phyloP scores from a whole-genome alignment of 2,113 vertebrate species.

The Mirounga angustirostris region DNA sequence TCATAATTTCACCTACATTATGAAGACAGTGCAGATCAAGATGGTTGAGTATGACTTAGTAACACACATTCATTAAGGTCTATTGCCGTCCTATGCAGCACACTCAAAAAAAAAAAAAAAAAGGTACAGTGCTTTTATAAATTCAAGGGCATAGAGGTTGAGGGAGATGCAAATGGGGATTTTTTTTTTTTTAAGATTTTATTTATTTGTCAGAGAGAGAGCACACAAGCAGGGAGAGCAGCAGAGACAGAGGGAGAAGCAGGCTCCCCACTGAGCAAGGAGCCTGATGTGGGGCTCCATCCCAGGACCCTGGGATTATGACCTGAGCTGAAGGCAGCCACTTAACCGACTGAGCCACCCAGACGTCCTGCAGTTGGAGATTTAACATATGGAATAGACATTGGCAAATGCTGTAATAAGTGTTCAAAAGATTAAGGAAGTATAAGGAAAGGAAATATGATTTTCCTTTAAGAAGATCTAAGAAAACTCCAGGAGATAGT shows the following conservation, averaged over 20 bases:
- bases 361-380: background rate
- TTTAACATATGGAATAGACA: background rate
- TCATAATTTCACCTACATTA: background rate
- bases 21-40: background rate
- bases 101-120: background rate
- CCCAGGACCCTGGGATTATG: background rate
- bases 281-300: background rate
- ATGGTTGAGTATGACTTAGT: background rate
- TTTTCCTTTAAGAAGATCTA: background rate
- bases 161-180: background rate
- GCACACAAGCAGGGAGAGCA: background rate
- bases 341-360: background rate
- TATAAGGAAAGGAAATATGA: background rate
- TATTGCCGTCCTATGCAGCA: background rate
- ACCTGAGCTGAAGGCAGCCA: background rate
- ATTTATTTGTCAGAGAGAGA: background rate
- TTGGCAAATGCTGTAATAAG: background rate
- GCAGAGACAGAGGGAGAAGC: background rate
- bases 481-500: background rate
- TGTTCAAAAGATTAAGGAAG: background rate
- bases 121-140: background rate
- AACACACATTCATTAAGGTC: background rate
- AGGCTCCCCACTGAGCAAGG: background rate
- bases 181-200: background rate
- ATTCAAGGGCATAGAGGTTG: background rate